Conservation (phyloP, 2,113 vertebrate species). For the Alces alces region DNA sequence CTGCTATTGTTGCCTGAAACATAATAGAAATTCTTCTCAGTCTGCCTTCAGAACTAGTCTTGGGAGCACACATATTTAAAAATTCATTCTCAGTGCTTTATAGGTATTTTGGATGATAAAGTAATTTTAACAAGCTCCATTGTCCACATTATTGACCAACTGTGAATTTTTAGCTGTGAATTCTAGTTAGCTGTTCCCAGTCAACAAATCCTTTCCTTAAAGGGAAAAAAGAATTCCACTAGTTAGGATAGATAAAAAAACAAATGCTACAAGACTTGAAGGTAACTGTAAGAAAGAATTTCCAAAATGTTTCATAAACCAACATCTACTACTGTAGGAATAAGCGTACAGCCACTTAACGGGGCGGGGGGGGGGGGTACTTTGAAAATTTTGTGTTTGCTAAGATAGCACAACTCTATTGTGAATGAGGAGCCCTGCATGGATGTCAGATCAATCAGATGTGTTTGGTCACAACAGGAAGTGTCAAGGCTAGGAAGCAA, state of each 20-base stretch:
- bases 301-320: not conserved
- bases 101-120: conserved; percentile 4
- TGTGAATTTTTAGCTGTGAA: not conserved
- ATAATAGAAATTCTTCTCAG: not conserved
- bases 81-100: not conserved
- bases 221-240: not conserved
- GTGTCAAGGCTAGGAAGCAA: not conserved
- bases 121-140: conserved; percentile 1
- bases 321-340: not conserved
- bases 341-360: not conserved
- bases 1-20: not conserved
- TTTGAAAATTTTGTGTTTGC: not conserved
- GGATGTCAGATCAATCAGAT: not conserved
- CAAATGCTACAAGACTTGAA: not conserved
- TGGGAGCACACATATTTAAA: not conserved
- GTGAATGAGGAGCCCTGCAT: not conserved
- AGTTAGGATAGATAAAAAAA: not conserved
- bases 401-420: not conserved
- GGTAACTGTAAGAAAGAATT: not conserved
- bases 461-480: not conserved
- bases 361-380: not conserved
- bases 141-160: not conserved
- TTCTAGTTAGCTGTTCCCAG: not conserved
- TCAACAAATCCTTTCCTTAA: not conserved
- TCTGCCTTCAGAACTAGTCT: not conserved